Percentiles rank a stretch among this genome's conserved stretches.
Conservation (phyloP, 2,888 invertebrate species). For the Pseudanteris insignis region DNA sequence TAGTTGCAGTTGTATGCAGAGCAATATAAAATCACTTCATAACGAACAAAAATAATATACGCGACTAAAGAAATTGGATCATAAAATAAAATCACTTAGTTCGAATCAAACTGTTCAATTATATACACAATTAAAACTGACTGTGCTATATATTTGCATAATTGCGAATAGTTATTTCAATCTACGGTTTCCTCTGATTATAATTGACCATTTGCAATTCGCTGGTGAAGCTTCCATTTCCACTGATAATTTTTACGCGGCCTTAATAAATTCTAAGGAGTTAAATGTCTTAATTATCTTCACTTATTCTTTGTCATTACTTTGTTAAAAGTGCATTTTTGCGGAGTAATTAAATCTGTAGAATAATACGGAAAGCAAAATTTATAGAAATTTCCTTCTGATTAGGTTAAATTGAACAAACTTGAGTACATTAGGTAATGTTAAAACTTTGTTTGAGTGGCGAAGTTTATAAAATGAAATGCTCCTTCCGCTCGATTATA, state of each 20-base stretch:
- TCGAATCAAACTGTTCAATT: too few species aligned
- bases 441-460: constrained; percentile 17
- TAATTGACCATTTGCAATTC: constrained; percentile 2
- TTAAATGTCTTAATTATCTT: constrained; percentile 4
- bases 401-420: constrained; percentile 28
- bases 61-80: too few species aligned
- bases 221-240: constrained; percentile 1
- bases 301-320: constrained; percentile 7
- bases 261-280: constrained; percentile 4
- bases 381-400: constrained; percentile 21
- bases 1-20: too few species aligned
- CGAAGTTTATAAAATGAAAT: constrained; percentile 26
- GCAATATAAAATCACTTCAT: too few species aligned
- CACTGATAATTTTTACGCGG: background rate
- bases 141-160: too few species aligned
- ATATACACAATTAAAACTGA: too few species aligned
- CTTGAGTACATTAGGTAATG: constrained; percentile 23
- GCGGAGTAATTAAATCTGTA: constrained; percentile 8
- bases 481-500: constrained; percentile 21
- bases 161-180: too few species aligned
- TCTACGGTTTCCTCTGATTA: too few species aligned
- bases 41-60: too few species aligned
- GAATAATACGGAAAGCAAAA: constrained; percentile 17
- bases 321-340: constrained; percentile 5
- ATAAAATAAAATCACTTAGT: too few species aligned